These are phyloP conservation scores for Allobates femoralis DNA, from an alignment of 2,797 vertebrate genomes.

Conservation along the genomic window DNA sequence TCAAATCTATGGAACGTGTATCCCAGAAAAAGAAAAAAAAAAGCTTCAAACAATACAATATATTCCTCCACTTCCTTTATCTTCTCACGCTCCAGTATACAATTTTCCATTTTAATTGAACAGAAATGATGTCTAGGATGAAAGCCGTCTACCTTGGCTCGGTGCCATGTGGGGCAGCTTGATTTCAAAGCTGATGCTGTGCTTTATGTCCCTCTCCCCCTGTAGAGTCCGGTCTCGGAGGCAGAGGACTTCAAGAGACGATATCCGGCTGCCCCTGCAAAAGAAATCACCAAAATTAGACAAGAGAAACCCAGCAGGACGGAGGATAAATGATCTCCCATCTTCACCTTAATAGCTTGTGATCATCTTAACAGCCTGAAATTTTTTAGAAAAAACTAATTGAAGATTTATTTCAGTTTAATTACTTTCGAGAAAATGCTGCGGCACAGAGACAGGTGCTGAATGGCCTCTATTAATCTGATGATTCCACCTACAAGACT, in stretches of 20 bases:
- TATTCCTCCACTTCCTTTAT: neutral
- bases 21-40: neutral
- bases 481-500: conserved; percentile 25
- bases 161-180: conserved; percentile 80
- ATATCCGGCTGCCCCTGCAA: conserved; percentile 82
- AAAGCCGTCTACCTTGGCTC: conserved; percentile 81
- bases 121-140: neutral
- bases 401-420: conserved; percentile 58
- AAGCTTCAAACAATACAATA: neutral
- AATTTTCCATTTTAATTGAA: conserved; percentile 16
- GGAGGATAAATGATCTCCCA: conserved; percentile 7
- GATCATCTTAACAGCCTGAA: conserved; percentile 33
- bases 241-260: conserved; percentile 87
- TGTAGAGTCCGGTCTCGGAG: conserved; percentile 94
- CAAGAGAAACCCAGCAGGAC: neutral
- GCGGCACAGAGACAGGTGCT: conserved; percentile 37
- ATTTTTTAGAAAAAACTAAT: conserved; percentile 29
- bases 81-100: neutral
- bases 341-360: conserved; percentile 14
- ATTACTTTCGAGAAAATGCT: conserved; percentile 47
- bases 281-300: conserved; percentile 41
- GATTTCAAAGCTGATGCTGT: conserved; percentile 91
- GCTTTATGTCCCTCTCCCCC: conserved; percentile 85
- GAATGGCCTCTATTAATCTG: conserved; percentile 49
- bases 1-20: neutral